Evolutionary conservation across 2,797 vertebrate genomes (phyloP).

Genomic region (Phrynocephalus forsythii): DNA sequence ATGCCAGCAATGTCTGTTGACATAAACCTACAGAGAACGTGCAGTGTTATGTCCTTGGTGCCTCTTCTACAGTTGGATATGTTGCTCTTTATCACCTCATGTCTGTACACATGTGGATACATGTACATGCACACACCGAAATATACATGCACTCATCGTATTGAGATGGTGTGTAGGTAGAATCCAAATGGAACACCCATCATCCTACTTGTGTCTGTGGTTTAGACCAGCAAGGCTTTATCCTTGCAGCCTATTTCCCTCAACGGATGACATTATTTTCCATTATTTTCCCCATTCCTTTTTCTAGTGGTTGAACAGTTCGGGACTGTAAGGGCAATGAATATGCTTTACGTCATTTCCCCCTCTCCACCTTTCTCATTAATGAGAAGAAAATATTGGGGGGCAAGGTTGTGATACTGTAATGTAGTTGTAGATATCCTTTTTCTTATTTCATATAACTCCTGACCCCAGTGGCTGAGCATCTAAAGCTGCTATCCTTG

Average conservation of each 20-base stretch:
- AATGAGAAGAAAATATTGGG: neutral
- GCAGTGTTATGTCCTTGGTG: neutral
- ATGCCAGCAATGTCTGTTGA: constrained; percentile 2
- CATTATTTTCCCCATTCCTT: neutral
- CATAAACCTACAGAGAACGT: constrained; percentile 1
- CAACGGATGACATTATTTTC: neutral
- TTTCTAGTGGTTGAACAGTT: neutral
- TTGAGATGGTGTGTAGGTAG: neutral
- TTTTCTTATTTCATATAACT: neutral
- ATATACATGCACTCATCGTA: neutral
- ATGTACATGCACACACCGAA: neutral
- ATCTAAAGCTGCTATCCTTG: neutral
- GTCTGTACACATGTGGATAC: neutral
- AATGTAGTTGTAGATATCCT: neutral
- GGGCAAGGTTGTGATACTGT: neutral
- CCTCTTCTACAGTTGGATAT: neutral
- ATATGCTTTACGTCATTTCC: neutral
- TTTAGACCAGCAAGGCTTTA: neutral
- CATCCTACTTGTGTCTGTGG: neutral
- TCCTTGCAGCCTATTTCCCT: neutral
- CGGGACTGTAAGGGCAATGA: neutral
- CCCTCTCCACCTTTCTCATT: neutral
- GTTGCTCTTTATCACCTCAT: neutral
- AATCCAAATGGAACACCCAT: neutral
- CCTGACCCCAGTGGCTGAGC: neutral